A percentile compares a stretch with the other conserved stretches of the same genome.
These are phyloP conservation scores for Thalassaphorura encarpata DNA, from an alignment of 1,140 invertebrate species.

Conservation along the genomic window DNA sequence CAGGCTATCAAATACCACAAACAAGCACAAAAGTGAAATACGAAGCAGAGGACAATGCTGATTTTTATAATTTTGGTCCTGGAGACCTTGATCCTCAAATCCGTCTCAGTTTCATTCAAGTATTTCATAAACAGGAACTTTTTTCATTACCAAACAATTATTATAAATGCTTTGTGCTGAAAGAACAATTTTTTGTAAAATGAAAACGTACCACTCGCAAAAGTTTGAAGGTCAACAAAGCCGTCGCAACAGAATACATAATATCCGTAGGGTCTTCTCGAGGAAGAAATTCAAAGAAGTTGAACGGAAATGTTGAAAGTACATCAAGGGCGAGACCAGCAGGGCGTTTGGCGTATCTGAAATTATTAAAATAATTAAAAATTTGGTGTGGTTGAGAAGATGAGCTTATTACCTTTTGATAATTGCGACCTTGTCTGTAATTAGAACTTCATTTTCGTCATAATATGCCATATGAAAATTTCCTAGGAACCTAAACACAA, in stretches of 20 bases:
- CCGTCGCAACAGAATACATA: background rate
- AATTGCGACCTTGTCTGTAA: background rate
- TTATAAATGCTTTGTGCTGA: too few species aligned
- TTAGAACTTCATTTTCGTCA: constrained; percentile 12
- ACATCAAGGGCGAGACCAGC: too few species aligned
- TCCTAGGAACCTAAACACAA: constrained; percentile 21
- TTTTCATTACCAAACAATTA: constrained; percentile 3
- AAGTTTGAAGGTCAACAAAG: constrained; percentile 16
- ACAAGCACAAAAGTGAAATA: constrained; percentile 31
- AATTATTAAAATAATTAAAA: too few species aligned
- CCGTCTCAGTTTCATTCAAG: constrained; percentile 20
- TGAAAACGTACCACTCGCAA: constrained; percentile 25
- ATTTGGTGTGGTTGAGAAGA: too few species aligned
- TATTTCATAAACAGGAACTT: constrained; percentile 24
- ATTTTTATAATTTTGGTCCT: constrained; percentile 26
- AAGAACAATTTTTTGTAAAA: too few species aligned
- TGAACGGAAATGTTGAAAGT: too few species aligned
- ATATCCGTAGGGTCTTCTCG: too few species aligned
- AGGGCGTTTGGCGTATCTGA: too few species aligned
- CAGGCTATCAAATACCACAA: constrained; percentile 27
- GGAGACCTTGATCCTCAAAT: constrained; percentile 24
- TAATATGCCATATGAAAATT: constrained; percentile 27
- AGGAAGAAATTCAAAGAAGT: too few species aligned
- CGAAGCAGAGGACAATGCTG: constrained; percentile 27
- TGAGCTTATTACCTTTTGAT: too few species aligned